Percentiles rank a stretch among this genome's conserved stretches.
Evolutionary conservation across 2,888 invertebrate species (phyloP).

Genomic region (Schizaphis graminum): DNA sequence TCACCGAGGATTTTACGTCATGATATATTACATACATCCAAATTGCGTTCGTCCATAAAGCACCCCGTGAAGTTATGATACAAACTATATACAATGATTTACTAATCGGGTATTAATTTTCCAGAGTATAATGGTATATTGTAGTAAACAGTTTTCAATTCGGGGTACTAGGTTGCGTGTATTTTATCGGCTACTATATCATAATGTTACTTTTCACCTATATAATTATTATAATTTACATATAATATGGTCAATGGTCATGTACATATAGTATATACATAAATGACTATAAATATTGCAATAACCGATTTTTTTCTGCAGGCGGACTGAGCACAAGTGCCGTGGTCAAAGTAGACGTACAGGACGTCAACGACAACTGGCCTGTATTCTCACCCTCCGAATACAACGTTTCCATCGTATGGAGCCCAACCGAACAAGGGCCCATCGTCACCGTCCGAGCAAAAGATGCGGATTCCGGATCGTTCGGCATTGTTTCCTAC

Average conservation of each 20-base stretch:
- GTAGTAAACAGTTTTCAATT: background rate
- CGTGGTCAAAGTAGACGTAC: conserved; percentile 91
- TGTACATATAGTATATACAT: background rate
- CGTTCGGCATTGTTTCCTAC: conserved; percentile 85
- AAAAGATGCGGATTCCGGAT: conserved; percentile 88
- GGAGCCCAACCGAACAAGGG: conserved; percentile 69
- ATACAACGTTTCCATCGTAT: conserved; percentile 80
- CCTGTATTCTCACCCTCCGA: conserved; percentile 90
- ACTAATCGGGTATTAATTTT: background rate
- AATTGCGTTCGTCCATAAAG: background rate
- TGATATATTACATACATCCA: background rate
- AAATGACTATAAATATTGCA: background rate
- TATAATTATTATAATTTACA: background rate
- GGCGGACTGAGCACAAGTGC: conserved; percentile 94
- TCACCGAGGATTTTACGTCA: background rate
- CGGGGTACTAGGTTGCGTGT: background rate
- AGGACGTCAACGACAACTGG: conserved; percentile 96
- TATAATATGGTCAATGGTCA: background rate
- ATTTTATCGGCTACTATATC: background rate
- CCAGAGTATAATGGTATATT: background rate
- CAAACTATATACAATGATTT: background rate
- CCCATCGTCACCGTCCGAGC: conserved; percentile 90
- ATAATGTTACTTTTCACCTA: background rate
- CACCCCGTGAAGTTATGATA: background rate
- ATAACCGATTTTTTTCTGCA: conserved; percentile 71